These are phyloP conservation scores for Apis cerana DNA, from an alignment of 1,140 invertebrate species.

Conservation along the genomic window DNA sequence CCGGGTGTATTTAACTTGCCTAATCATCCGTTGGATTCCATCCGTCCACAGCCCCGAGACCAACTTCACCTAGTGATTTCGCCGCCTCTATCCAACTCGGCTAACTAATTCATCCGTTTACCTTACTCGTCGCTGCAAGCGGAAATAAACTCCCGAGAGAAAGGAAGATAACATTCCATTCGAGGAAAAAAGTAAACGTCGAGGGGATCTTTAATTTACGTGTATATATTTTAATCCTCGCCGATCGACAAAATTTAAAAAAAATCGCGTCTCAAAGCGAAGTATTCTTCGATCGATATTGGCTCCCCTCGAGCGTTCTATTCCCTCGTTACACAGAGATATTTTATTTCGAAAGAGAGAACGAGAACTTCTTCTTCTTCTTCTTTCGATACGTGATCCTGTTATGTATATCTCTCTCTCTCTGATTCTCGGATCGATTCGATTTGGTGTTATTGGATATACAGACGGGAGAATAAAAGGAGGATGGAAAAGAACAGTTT, in stretches of 20 bases:
- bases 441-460: too few relatives aligned
- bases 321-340: too few relatives aligned
- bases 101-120: constrained; percentile 5
- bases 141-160: neutral
- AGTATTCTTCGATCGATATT: too few relatives aligned
- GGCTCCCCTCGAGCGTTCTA: too few relatives aligned
- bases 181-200: neutral
- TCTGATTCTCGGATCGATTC: neutral
- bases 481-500: neutral
- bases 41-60: too few relatives aligned
- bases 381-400: constrained; percentile 7
- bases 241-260: too few relatives aligned
- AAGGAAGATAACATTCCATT: neutral
- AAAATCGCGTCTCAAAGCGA: too few relatives aligned
- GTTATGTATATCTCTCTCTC: too few relatives aligned
- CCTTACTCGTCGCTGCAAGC: neutral
- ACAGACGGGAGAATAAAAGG: neutral
- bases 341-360: too few relatives aligned
- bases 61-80: neutral
- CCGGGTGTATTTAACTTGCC: neutral
- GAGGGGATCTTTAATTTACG: too few relatives aligned
- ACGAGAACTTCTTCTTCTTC: too few relatives aligned
- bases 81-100: neutral
- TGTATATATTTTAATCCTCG: too few relatives aligned
- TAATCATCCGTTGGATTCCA: neutral